These are phyloP conservation scores for Siniperca scherzeri DNA, from an alignment of 2,797 vertebrate species.

Conservation along the genomic window DNA sequence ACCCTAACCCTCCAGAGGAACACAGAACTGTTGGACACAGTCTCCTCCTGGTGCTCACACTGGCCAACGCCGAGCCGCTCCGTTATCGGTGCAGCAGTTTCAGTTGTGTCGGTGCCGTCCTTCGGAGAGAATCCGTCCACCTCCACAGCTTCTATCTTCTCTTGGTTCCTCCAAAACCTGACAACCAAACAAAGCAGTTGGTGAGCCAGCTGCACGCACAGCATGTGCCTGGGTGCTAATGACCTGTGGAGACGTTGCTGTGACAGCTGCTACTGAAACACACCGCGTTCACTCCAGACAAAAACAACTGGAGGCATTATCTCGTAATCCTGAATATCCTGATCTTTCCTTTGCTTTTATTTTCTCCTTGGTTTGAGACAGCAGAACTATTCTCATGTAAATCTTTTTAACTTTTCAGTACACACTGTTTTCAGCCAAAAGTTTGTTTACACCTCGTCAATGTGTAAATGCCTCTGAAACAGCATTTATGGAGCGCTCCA, in stretches of 20 bases:
- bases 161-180: slow-evolving; percentile 86
- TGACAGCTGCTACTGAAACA: too few relatives aligned
- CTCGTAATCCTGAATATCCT: too few relatives aligned
- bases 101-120: background rate
- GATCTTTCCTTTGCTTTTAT: too few relatives aligned
- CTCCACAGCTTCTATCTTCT: slow-evolving; percentile 73
- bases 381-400: background rate
- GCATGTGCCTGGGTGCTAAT: background rate
- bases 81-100: background rate
- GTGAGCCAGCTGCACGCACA: background rate
- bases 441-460: background rate
- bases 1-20: background rate
- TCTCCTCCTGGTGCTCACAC: background rate
- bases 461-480: background rate
- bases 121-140: background rate
- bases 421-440: background rate
- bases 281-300: too few relatives aligned
- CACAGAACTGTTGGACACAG: background rate
- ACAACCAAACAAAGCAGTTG: background rate
- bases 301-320: too few relatives aligned
- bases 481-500: background rate
- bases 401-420: background rate
- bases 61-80: background rate
- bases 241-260: too few relatives aligned
- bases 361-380: too few relatives aligned